phyloP scores from a whole-genome alignment of 2,888 invertebrate species.

The Drosophila heteroneura region DNA sequence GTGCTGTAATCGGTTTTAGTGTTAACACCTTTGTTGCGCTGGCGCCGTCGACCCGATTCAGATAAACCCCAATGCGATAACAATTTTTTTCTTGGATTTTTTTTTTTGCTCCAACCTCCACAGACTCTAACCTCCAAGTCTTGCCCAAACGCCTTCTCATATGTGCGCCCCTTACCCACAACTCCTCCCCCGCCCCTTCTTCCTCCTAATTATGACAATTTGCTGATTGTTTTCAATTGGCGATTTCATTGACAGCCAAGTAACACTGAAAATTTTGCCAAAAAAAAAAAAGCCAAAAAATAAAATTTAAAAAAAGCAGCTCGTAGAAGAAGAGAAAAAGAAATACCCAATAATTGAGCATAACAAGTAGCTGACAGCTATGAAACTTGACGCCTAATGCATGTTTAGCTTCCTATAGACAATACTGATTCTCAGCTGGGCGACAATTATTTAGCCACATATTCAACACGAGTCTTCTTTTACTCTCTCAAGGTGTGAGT shows the following conservation, averaged over 20 bases:
- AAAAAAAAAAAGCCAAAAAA: not conserved
- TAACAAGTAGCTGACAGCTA: constrained; percentile 15
- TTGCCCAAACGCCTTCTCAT: not conserved
- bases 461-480: not conserved
- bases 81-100: not conserved
- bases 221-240: constrained; percentile 59
- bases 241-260: constrained; percentile 57
- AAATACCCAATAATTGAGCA: constrained; percentile 24
- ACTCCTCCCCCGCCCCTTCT: not conserved
- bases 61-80: constrained; percentile 47
- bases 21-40: constrained; percentile 70
- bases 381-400: not conserved
- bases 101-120: constrained; percentile 36
- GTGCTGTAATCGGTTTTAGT: constrained; percentile 60
- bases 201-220: constrained; percentile 40
- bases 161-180: not conserved
- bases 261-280: constrained; percentile 37
- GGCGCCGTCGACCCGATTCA: constrained; percentile 27
- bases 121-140: constrained; percentile 41
- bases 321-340: not conserved
- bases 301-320: not conserved
- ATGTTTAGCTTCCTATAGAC: constrained; percentile 37
- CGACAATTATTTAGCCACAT: constrained; percentile 45
- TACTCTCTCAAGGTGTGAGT: not conserved
- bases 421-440: constrained; percentile 40